Evolutionary conservation across 2,797 vertebrate genomes (phyloP).

Genomic region (Xyrichtys novacula): DNA sequence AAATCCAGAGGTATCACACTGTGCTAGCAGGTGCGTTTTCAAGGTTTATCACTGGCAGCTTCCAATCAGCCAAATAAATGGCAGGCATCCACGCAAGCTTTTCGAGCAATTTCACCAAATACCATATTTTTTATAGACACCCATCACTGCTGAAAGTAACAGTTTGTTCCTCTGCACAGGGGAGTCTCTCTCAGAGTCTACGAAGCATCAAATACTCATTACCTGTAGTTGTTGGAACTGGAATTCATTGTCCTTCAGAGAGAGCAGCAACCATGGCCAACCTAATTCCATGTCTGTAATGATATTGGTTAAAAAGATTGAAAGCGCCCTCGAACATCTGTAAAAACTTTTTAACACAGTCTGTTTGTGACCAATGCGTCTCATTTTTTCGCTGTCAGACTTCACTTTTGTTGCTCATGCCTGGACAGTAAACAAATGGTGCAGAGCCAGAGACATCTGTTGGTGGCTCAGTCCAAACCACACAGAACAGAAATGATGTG

Average conservation of each 20-base stretch:
- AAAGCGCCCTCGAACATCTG: not conserved
- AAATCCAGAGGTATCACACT: conserved; percentile 20
- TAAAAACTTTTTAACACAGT: not conserved
- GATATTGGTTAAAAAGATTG: not conserved
- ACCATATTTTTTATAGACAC: not conserved
- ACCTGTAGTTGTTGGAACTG: not conserved
- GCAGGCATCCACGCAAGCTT: not conserved
- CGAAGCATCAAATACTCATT: not conserved
- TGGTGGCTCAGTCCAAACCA: not conserved
- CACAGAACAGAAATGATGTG: not conserved
- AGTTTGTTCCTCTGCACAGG: conserved; percentile 1
- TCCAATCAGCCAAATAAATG: conserved; percentile 29
- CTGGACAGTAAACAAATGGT: not conserved
- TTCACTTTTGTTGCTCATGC: not conserved
- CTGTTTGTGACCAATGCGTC: not conserved
- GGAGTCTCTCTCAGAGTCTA: not conserved
- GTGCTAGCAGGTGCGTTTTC: conserved; percentile 18
- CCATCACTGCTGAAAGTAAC: not conserved
- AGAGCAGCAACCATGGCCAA: not conserved
- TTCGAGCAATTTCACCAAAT: not conserved
- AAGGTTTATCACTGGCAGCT: conserved; percentile 23
- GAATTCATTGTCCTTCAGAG: not conserved
- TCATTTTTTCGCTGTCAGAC: not conserved
- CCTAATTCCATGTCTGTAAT: not conserved
- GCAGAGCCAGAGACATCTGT: not conserved